Base-by-base conservation (phyloP, 2,797 vertebrate genomes). In the Spheniscus humboldti region DNA sequence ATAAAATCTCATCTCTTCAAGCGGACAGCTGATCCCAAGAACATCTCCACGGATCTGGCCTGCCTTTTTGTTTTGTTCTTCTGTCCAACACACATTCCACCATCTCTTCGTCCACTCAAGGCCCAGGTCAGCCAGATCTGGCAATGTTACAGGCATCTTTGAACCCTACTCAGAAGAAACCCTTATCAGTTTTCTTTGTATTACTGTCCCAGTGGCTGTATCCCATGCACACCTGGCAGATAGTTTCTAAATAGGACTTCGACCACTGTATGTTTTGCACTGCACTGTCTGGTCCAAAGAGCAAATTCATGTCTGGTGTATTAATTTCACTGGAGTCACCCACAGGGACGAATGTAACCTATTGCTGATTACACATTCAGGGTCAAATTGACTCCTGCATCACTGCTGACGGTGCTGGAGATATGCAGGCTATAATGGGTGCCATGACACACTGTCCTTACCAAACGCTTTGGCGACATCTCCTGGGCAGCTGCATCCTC, bases 381-480 rank as follows among this genome's bases (percentile, higher is more conserved):
- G 64, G 68, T 87, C 81, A 88, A 37, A 62, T 1, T 2, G 56
- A 57, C 31, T 71, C 71, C 75, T 19, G 50, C 75, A 67, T 18
- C 45, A 5, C 31, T 27, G 77, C 72, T 64, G 66, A 43, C 4
- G 8, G 33, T 13, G 37, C 77, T 56, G 75, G 77, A 45, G 56
- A 37, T 9, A 33, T 0, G 0, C 1, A 4, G 24, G 62, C 41
- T 47, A 12, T 30, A 19, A n/a, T 0, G 5, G 28, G 35, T 37
- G 28, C 47, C 72, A 76, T 52, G 2, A 43, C 6, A 5, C 3
- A 3, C n/a, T 7, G 52, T 82, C 74, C 98, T 98, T 96, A 99
- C 99, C 99, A 97, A 99, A 99, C 23, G 99, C 99, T 98, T 99
- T 99, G 82, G 99, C 99, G 92, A 99, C 99, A 97, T 99, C 99